Evolutionary conservation across 2,888 invertebrate species (phyloP), one percentile per base, ranked within the genome.

Genomic region (Caenorhabditis panamensis): DNA sequence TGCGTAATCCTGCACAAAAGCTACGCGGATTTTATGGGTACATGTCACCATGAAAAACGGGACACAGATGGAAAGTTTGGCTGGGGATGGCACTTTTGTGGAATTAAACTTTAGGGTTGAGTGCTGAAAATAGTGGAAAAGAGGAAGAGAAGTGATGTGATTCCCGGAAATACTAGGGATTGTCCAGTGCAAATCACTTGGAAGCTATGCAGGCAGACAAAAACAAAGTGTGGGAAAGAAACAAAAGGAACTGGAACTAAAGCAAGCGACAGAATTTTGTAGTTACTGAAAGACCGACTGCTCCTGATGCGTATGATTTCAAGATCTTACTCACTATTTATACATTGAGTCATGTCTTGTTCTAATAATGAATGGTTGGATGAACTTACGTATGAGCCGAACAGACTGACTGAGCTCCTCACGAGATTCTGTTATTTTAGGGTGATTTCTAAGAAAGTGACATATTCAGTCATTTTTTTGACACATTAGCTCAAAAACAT

Each of bases 401-500:
- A 36, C 6, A 5, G 36, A 36, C n/a, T n/a, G n/a, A n/a, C n/a
- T n/a, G n/a, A n/a, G n/a, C n/a, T n/a, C n/a, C n/a, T n/a, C 41
- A 41, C 13, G 36, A 41, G 41, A 41, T 41, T 41, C 20, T 22
- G 59, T 41, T 28, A 2, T 58, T 59, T 37, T 37, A 6, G 9
- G 24, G 24, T 20, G 31, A 58, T 41, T 56, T 67, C 67, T 56
- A 26, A 53, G 67, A 58, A 67, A 67, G 56, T 67, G 67, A 67
- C 67, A 31, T 26, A 56, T 31, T 31, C 26, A 13, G 13, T 20
- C 44, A 24, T 6, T 49, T 49, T 2, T 49, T 44, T 49, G 51
- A 51, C 51, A 51, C 51, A 51, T 56, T n/a, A n/a, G 56, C 36
- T 24, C n/a, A 68, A 56, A 68, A 68, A 68, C 58, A 68, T 68